Evolutionary conservation across 1,140 invertebrate genomes (phyloP).

Genomic region (Temnothorax nylanderi): DNA sequence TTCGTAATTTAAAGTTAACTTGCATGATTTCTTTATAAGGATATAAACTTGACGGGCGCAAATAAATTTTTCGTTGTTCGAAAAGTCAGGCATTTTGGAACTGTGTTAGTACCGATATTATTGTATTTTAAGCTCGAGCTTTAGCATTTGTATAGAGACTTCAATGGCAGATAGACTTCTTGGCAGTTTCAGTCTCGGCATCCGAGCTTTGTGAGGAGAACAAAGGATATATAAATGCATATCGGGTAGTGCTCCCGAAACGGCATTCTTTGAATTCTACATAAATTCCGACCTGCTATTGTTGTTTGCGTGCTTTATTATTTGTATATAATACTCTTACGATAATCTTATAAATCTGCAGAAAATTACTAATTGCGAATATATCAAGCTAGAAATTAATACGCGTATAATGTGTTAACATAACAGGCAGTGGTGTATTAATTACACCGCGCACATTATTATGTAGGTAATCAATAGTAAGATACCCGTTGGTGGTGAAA

Average conservation of each 20-base stretch:
- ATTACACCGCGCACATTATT: not conserved
- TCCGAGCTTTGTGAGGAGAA: conserved; percentile 37
- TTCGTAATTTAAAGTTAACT: not conserved
- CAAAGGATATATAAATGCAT: conserved; percentile 50
- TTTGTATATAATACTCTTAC: not conserved
- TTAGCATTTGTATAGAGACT: conserved; percentile 26
- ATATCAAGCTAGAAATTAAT: not conserved
- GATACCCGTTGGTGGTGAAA: not conserved
- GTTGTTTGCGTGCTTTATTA: conserved; percentile 4
- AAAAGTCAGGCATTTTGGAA: conserved; percentile 1
- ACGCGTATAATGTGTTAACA: not conserved
- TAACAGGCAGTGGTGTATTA: not conserved
- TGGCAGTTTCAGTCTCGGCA: conserved; percentile 19
- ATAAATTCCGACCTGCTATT: conserved; percentile 22
- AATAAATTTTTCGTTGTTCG: conserved; percentile 1
- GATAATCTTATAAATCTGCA: not conserved
- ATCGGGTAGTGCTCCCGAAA: conserved; percentile 12
- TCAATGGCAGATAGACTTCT: conserved; percentile 32
- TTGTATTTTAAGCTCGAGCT: conserved; percentile 23
- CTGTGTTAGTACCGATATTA: not conserved
- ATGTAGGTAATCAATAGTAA: not conserved
- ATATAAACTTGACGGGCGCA: not conserved
- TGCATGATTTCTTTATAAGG: not conserved
- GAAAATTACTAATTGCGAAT: conserved; percentile 4
- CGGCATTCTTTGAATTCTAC: conserved; percentile 37